Evolutionary conservation across 2,797 vertebrate species (phyloP).

Genomic region (Enteromius trimaculatus): DNA sequence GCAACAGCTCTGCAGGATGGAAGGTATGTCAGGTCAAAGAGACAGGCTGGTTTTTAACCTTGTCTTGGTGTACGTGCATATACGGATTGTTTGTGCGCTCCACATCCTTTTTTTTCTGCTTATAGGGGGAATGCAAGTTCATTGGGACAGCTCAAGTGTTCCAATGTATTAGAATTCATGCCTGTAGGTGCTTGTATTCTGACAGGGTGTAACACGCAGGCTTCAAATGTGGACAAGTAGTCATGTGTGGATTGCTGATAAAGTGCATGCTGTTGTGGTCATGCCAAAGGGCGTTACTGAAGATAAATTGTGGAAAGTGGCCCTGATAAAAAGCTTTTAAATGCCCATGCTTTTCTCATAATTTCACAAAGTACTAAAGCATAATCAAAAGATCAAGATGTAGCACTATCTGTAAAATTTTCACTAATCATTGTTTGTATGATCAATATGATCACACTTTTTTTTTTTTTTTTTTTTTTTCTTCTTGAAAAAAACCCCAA

Average conservation of each 20-base stretch:
- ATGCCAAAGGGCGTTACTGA: conserved; percentile 44
- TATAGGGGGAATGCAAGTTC: background rate
- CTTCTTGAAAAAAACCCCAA: background rate
- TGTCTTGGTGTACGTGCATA: background rate
- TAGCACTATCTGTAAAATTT: background rate
- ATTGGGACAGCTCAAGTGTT: background rate
- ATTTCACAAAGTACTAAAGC: conserved; percentile 2
- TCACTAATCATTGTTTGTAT: background rate
- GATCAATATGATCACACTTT: background rate
- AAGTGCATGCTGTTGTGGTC: conserved; percentile 48
- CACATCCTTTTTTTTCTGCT: background rate
- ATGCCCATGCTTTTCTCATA: background rate
- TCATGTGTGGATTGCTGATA: conserved; percentile 52
- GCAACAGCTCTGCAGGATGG: conserved; percentile 98
- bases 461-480: background rate
- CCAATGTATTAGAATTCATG: background rate
- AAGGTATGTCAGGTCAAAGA: conserved; percentile 82
- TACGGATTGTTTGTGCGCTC: background rate
- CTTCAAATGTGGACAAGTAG: conserved; percentile 9
- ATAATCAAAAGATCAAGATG: background rate
- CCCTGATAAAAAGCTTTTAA: conserved; percentile 34
- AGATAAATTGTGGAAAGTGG: conserved; percentile 49
- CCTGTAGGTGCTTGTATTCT: background rate
- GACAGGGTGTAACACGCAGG: background rate
- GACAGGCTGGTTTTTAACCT: background rate